These are phyloP conservation scores for Trichoplusia ni DNA, from an alignment of 1,140 invertebrate genomes.

Conservation along the genomic window DNA sequence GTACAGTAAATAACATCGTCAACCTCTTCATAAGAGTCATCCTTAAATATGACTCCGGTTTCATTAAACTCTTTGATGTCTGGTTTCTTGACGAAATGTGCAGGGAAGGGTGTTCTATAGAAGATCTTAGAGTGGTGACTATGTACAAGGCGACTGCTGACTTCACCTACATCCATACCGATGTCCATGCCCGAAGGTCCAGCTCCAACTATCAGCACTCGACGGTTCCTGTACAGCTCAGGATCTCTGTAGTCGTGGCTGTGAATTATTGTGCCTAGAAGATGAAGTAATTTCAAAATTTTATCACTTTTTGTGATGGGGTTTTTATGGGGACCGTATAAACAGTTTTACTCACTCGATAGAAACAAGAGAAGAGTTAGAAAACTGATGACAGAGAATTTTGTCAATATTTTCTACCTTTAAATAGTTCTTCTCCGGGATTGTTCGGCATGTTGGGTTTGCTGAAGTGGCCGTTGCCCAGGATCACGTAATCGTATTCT, in stretches of 20 bases:
- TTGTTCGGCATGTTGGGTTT: slow-evolving; percentile 61
- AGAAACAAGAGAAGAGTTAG: too few species aligned
- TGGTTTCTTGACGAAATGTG: slow-evolving; percentile 84
- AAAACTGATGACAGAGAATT: not conserved
- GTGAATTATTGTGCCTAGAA: slow-evolving; percentile 84
- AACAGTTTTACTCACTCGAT: too few species aligned
- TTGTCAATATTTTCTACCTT: slow-evolving; percentile 48
- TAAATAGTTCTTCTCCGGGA: slow-evolving; percentile 59
- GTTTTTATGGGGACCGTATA: too few species aligned
- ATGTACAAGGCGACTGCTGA: slow-evolving; percentile 84
- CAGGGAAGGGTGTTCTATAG: slow-evolving; percentile 83
- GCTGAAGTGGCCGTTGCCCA: slow-evolving; percentile 67
- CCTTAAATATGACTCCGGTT: slow-evolving; percentile 83
- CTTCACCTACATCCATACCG: slow-evolving; percentile 86
- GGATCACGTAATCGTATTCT: slow-evolving; percentile 63
- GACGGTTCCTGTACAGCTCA: slow-evolving; percentile 83
- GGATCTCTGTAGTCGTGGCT: slow-evolving; percentile 92
- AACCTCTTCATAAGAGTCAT: slow-evolving; percentile 83
- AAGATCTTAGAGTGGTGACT: slow-evolving; percentile 84
- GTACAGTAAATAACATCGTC: slow-evolving; percentile 92
- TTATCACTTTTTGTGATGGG: too few species aligned
- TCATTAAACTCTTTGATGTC: slow-evolving; percentile 83
- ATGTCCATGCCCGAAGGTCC: slow-evolving; percentile 94
- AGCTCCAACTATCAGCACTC: slow-evolving; percentile 90
- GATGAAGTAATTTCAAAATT: not conserved